Percentiles rank a stretch among this genome's conserved stretches.
phyloP scores from a whole-genome alignment of 1,140 invertebrate genomes.

The Drosophila dunni region DNA sequence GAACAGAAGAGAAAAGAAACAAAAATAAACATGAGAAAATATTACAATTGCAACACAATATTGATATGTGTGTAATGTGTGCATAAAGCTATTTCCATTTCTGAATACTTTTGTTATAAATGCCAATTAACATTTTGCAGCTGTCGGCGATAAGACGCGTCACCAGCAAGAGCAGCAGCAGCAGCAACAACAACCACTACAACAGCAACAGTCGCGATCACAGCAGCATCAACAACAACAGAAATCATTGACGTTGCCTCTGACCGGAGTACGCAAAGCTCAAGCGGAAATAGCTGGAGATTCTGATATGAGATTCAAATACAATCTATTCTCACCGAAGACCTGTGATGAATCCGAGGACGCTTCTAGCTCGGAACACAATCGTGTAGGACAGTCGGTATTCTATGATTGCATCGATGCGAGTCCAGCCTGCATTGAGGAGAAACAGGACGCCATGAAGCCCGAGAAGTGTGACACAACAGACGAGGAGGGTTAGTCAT shows the following conservation, averaged over 20 bases:
- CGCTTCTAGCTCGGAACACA: slow-evolving; percentile 70
- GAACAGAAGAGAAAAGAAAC: slow-evolving; percentile 13
- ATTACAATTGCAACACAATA: slow-evolving; percentile 14
- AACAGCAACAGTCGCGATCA: slow-evolving; percentile 27
- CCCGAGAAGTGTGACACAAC: slow-evolving; percentile 88
- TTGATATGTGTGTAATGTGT: slow-evolving; percentile 15
- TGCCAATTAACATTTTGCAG: slow-evolving; percentile 58
- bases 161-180: slow-evolving; percentile 36
- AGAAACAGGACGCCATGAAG: slow-evolving; percentile 92
- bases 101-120: slow-evolving; percentile 33
- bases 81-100: slow-evolving; percentile 35
- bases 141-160: slow-evolving; percentile 47
- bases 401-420: slow-evolving; percentile 85
- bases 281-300: slow-evolving; percentile 44
- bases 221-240: slow-evolving; percentile 51
- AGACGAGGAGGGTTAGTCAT: slow-evolving; percentile 87
- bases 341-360: slow-evolving; percentile 72
- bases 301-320: slow-evolving; percentile 70
- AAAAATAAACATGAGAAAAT: too few species aligned
- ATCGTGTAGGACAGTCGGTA: slow-evolving; percentile 85
- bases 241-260: slow-evolving; percentile 79
- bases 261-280: slow-evolving; percentile 52
- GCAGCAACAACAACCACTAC: slow-evolving; percentile 46
- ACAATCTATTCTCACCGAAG: slow-evolving; percentile 68
- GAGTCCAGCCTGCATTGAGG: slow-evolving; percentile 86